Evolutionary conservation across 2,113 vertebrate genomes (phyloP).

Genomic region (human): DNA sequence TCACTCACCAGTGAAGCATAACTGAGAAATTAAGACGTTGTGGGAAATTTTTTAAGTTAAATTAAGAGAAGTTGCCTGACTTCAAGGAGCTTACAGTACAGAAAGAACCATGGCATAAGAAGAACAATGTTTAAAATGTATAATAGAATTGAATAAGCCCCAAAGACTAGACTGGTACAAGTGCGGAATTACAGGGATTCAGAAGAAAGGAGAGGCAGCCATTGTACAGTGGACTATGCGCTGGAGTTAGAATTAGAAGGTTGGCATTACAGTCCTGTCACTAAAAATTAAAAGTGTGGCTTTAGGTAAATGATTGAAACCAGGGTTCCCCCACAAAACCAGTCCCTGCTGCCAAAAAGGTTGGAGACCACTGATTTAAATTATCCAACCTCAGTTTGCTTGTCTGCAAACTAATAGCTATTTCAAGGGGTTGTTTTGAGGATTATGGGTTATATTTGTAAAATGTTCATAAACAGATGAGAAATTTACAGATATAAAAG

Average conservation of each 20-base stretch:
- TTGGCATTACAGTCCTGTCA: rapidly evolving
- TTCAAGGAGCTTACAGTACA: not conserved
- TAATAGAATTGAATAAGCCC: not conserved
- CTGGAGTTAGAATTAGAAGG: not conserved
- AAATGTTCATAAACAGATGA: not conserved
- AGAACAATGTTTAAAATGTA: not conserved
- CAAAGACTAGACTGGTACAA: not conserved
- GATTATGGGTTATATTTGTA: not conserved
- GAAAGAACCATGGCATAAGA: not conserved
- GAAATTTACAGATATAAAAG: not conserved
- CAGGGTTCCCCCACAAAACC: no score
- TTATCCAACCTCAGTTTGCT: not conserved
- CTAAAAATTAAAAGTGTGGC: not conserved
- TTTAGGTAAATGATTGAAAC: not conserved
- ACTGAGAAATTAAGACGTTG: not conserved
- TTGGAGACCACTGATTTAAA: no score
- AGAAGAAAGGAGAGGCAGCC: not conserved
- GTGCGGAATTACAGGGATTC: not conserved
- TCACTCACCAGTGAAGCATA: not conserved
- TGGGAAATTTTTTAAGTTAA: not conserved
- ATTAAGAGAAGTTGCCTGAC: not conserved
- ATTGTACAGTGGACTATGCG: rapidly evolving
- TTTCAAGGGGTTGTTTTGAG: not conserved
- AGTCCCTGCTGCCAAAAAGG: no score
- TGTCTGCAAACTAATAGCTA: not conserved